A percentile compares a stretch with the other conserved stretches of the same genome.
Evolutionary conservation across 2,888 invertebrate species (phyloP).

Genomic region (Eupeodes latifasciatus): DNA sequence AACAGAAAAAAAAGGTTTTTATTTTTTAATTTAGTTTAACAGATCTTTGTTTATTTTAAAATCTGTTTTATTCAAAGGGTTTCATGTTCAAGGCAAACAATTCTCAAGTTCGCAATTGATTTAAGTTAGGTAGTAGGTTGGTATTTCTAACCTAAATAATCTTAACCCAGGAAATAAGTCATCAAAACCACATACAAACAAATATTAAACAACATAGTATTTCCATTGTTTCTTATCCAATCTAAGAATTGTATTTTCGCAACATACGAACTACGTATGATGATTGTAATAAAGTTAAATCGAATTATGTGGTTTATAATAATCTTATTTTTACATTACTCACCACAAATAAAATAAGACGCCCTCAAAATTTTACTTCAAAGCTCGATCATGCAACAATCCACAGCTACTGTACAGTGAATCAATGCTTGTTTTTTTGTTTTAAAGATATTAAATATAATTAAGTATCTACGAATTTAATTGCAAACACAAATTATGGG

Average conservation of each 20-base stretch:
- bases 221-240: background rate
- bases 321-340: slow-evolving; percentile 36
- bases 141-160: background rate
- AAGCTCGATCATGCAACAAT: slow-evolving; percentile 28
- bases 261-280: background rate
- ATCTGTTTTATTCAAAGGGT: background rate
- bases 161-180: slow-evolving; percentile 37
- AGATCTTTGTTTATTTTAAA: background rate
- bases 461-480: background rate
- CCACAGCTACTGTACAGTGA: background rate
- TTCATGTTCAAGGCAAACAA: too few relatives aligned
- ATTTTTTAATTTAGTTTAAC: too few relatives aligned
- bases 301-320: background rate
- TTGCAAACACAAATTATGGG: background rate
- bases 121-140: background rate
- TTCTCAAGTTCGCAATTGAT: background rate
- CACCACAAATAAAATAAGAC: slow-evolving; percentile 32
- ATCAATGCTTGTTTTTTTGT: background rate
- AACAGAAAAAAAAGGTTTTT: background rate
- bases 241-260: background rate
- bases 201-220: slow-evolving; percentile 18
- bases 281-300: background rate
- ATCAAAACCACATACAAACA: background rate
- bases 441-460: background rate
- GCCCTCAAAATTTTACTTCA: background rate